A percentile compares a stretch with the other conserved stretches of the same genome.
phyloP scores from a whole-genome alignment of 1,140 invertebrate genomes.

The Drosophila pseudoananassae region DNA sequence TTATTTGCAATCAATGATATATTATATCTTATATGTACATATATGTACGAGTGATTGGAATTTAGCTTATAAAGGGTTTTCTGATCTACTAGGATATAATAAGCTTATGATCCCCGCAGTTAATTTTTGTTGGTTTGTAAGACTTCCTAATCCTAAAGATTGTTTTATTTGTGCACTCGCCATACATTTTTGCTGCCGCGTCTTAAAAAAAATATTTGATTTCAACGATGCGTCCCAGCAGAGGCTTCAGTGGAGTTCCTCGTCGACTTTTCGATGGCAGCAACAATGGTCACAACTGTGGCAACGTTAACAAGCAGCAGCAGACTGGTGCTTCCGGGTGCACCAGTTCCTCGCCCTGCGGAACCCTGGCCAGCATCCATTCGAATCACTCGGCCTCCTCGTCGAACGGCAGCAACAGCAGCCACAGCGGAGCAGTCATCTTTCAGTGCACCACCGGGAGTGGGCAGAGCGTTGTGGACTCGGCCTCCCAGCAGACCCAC shows the following conservation, averaged over 20 bases:
- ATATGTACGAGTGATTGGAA: not conserved
- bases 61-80: not conserved
- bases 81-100: not conserved
- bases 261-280: slow-evolving; percentile 80
- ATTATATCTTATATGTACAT: too few relatives aligned
- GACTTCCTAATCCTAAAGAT: not conserved
- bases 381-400: slow-evolving; percentile 78
- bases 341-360: slow-evolving; percentile 64
- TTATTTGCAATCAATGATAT: not conserved
- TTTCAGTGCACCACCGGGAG: slow-evolving; percentile 60
- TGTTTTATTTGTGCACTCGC: slow-evolving; percentile 19
- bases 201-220: slow-evolving; percentile 45
- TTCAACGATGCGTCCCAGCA: slow-evolving; percentile 41
- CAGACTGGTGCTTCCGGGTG: slow-evolving; percentile 28
- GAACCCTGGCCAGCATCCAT: slow-evolving; percentile 75
- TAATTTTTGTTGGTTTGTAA: slow-evolving; percentile 23
- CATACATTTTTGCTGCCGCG: slow-evolving; percentile 48
- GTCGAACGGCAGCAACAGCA: slow-evolving; percentile 73
- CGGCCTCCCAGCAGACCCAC: slow-evolving; percentile 9
- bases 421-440: slow-evolving; percentile 74
- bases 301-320: slow-evolving; percentile 28
- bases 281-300: slow-evolving; percentile 34
- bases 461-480: slow-evolving; percentile 53
- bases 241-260: slow-evolving; percentile 80
- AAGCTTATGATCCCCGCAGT: not conserved